phyloP scores from a whole-genome alignment of 1,140 invertebrate genomes.

The Drosophila saltans region DNA sequence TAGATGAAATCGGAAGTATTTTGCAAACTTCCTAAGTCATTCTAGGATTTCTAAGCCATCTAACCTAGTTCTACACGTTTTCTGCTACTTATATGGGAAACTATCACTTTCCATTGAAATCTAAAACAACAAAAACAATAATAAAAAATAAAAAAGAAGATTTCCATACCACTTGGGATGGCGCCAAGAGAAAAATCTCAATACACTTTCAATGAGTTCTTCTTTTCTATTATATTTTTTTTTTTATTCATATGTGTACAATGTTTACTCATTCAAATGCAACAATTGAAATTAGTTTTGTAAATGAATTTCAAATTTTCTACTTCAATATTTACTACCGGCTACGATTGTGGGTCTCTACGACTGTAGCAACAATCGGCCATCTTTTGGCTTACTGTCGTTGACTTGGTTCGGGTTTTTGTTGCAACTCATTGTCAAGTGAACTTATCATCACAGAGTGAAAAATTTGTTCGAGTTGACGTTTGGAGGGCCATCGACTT shows the following conservation, averaged over 20 bases:
- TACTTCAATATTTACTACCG: conserved; percentile 73
- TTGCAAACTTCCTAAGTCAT: neutral
- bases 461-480: conserved; percentile 76
- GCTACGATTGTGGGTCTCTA: conserved; percentile 26
- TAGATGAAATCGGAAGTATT: neutral
- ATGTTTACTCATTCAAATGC: conserved; percentile 55
- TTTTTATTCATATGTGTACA: conserved; percentile 32
- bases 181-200: conserved; percentile 76
- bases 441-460: conserved; percentile 66
- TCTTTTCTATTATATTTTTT: conserved; percentile 16
- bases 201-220: conserved; percentile 36
- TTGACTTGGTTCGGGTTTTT: conserved; percentile 64
- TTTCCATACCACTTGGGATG: conserved; percentile 60
- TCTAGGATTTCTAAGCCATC: neutral
- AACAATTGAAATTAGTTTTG: conserved; percentile 81
- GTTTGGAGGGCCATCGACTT: conserved; percentile 76
- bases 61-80: neutral
- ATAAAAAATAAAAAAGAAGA: conserved; percentile 25
- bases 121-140: neutral
- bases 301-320: conserved; percentile 77
- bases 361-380: conserved; percentile 10
- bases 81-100: conserved; percentile 11
- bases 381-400: conserved; percentile 30
- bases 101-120: conserved; percentile 67
- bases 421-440: conserved; percentile 82